These are phyloP conservation scores for Lasioglossum lativentre DNA, from an alignment of 2,888 invertebrate genomes.

Conservation along the genomic window DNA sequence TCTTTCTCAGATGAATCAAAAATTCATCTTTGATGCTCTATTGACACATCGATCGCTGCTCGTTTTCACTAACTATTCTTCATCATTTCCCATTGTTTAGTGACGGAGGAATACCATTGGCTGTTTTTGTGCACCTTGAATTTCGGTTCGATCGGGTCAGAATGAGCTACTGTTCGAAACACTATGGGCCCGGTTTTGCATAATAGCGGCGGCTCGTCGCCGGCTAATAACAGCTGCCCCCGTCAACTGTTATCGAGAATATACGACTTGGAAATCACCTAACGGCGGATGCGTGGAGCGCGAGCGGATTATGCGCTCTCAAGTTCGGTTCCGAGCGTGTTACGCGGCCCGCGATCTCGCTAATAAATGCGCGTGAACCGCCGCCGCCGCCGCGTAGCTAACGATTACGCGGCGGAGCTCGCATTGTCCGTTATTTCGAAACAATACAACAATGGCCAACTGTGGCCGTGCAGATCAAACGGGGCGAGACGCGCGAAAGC, in stretches of 20 bases:
- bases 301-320: constrained; percentile 31
- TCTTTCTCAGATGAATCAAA: neutral
- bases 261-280: constrained; percentile 41
- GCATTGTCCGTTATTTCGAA: constrained; percentile 51
- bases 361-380: constrained; percentile 45
- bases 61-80: neutral
- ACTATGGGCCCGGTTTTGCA: constrained; percentile 31
- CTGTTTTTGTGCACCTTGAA: neutral
- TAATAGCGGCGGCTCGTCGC: constrained; percentile 27
- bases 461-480: constrained; percentile 38
- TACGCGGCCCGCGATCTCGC: neutral
- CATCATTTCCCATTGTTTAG: neutral
- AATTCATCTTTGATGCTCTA: neutral
- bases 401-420: constrained; percentile 42
- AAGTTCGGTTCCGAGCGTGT: constrained; percentile 32
- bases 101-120: neutral
- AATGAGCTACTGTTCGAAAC: neutral
- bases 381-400: constrained; percentile 9
- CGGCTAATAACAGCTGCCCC: constrained; percentile 42
- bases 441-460: constrained; percentile 52
- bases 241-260: constrained; percentile 39
- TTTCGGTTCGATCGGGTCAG: neutral
- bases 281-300: constrained; percentile 20
- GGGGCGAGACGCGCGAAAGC: neutral
- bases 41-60: neutral